Evolutionary conservation across 2,888 invertebrate genomes (phyloP).

Genomic region (Macaria liturata): DNA sequence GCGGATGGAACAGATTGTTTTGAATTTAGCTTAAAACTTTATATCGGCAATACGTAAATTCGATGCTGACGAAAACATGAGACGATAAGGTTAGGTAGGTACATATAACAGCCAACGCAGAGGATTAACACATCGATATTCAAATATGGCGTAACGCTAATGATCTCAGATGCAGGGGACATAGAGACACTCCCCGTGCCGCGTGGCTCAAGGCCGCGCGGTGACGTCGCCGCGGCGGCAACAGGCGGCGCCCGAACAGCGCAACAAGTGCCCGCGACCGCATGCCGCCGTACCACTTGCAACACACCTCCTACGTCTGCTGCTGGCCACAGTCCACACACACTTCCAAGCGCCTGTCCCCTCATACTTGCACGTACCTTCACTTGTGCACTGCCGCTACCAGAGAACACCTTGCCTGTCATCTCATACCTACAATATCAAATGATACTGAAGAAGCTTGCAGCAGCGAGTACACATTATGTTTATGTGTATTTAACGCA

Average conservation of each 20-base stretch:
- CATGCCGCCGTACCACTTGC: constrained; percentile 62
- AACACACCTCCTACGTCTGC: constrained; percentile 54
- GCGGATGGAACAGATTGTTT: constrained; percentile 30
- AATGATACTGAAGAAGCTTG: too few species aligned
- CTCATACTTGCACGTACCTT: too few species aligned
- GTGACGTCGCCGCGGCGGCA: constrained; percentile 69
- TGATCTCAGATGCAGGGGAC: constrained; percentile 25
- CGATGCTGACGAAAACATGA: too few species aligned
- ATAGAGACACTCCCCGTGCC: constrained; percentile 52
- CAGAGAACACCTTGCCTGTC: too few species aligned
- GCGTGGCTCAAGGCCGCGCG: constrained; percentile 68
- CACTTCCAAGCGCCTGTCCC: too few species aligned
- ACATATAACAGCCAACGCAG: neutral
- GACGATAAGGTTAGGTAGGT: neutral
- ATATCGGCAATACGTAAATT: neutral
- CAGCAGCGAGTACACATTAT: too few species aligned
- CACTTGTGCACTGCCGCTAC: too few species aligned
- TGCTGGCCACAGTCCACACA: neutral
- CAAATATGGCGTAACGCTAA: constrained; percentile 25
- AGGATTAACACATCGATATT: constrained; percentile 20
- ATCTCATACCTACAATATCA: too few species aligned
- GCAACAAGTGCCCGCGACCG: constrained; percentile 78
- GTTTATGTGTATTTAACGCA: too few species aligned
- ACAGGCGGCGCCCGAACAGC: constrained; percentile 64
- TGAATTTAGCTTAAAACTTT: constrained; percentile 16